phyloP scores from a whole-genome alignment of 53 echinoderm and acorn worm genomes.

The Mesocentrotus franciscanus region DNA sequence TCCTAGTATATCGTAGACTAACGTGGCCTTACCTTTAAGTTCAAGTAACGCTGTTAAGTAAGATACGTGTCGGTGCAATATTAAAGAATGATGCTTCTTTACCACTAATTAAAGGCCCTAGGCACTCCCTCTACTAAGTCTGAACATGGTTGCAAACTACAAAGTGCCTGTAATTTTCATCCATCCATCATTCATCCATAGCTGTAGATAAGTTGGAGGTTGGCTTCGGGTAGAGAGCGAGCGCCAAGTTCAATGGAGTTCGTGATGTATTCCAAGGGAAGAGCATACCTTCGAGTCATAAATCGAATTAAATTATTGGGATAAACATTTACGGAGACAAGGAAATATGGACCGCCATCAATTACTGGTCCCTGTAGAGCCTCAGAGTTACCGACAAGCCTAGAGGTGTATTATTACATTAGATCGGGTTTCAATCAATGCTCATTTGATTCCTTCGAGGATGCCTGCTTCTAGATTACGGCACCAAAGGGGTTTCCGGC shows the following conservation, averaged over 20 bases:
- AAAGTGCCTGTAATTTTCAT: neutral
- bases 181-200: neutral
- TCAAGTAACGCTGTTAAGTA: constrained; percentile 26
- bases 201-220: neutral
- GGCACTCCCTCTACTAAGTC: constrained; percentile 31
- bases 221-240: neutral
- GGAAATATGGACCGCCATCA: constrained; percentile 56
- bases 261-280: constrained; percentile 1
- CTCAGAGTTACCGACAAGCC: constrained; percentile 55
- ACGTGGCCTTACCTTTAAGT: constrained; percentile 37
- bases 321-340: constrained; percentile 55
- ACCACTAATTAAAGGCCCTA: neutral
- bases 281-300: constrained; percentile 37
- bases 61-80: constrained; percentile 2
- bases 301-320: constrained; percentile 56
- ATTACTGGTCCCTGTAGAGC: constrained; percentile 20
- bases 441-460: constrained; percentile 41
- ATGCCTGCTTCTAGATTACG: constrained; percentile 16
- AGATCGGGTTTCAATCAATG: constrained; percentile 61
- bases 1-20: neutral
- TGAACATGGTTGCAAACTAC: neutral
- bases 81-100: constrained; percentile 7
- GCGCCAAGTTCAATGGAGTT: constrained; percentile 23
- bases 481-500: constrained; percentile 18
- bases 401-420: constrained; percentile 59